A percentile compares a stretch with the other conserved stretches of the same genome.
Conservation (phyloP, 2,888 invertebrate genomes). For the Arrhopalites spinosus region DNA sequence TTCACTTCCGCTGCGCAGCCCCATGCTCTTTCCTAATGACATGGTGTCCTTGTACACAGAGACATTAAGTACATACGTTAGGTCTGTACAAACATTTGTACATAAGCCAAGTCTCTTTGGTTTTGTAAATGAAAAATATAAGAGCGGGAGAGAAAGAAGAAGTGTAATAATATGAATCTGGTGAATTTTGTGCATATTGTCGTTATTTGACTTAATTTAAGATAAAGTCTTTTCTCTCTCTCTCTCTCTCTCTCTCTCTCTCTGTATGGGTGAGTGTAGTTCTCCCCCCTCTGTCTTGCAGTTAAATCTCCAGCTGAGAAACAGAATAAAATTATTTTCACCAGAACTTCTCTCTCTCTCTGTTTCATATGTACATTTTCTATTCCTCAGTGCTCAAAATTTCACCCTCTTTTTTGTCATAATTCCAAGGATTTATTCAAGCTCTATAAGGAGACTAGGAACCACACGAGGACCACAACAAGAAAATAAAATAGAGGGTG, state of each 20-base stretch:
- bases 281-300: background rate
- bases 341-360: background rate
- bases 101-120: no score
- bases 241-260: background rate
- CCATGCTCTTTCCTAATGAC: conserved; percentile 2
- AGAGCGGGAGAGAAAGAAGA: no score
- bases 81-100: no score
- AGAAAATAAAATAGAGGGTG: background rate
- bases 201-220: conserved; percentile 1
- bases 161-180: no score
- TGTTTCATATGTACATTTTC: no score
- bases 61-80: no score
- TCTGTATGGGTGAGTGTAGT: background rate
- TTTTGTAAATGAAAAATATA: no score
- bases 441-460: no score
- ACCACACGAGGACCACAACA: background rate
- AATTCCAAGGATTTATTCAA: conserved; percentile 16
- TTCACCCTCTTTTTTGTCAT: conserved; percentile 16
- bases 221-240: background rate
- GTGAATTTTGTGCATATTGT: background rate
- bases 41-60: background rate
- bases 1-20: background rate
- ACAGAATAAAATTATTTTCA: conserved; percentile 18
- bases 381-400: no score
- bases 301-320: conserved; percentile 16